Percentiles rank a stretch among this genome's conserved stretches.
Evolutionary conservation across 2,888 invertebrate species (phyloP).

Genomic region (Charanyca ferruginea): DNA sequence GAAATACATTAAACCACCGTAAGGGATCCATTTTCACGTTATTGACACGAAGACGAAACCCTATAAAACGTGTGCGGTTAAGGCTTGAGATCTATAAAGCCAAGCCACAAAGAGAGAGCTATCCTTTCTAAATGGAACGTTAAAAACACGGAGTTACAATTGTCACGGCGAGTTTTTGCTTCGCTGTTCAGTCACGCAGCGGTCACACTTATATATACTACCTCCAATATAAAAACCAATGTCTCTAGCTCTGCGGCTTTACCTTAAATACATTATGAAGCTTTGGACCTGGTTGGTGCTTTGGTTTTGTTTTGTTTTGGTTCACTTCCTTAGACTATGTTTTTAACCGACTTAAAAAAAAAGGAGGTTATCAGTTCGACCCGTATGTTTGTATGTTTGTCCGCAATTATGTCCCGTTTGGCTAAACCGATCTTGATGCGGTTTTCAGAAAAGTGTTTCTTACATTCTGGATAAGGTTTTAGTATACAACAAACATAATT

Average conservation of each 20-base stretch:
- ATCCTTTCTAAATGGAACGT: constrained; percentile 61
- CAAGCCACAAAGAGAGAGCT: constrained; percentile 61
- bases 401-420: too few relatives aligned
- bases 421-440: too few relatives aligned
- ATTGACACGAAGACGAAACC: constrained; percentile 60
- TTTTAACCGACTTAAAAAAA: constrained; percentile 25
- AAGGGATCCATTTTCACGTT: constrained; percentile 60
- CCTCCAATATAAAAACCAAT: constrained; percentile 57
- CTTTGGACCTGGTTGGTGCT: constrained; percentile 5
- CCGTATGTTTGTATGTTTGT: too few relatives aligned
- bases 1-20: constrained; percentile 54
- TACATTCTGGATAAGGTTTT: too few relatives aligned
- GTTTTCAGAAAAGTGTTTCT: too few relatives aligned
- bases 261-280: constrained; percentile 48
- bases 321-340: constrained; percentile 33
- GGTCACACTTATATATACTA: constrained; percentile 56
- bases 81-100: constrained; percentile 55
- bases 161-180: constrained; percentile 60
- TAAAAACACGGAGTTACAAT: constrained; percentile 58
- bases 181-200: constrained; percentile 61
- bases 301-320: constrained; percentile 45
- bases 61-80: constrained; percentile 63
- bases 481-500: too few relatives aligned
- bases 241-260: constrained; percentile 29
- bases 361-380: too few relatives aligned